Percentiles rank a stretch among this genome's conserved stretches.
Evolutionary conservation across 2,113 vertebrate species (phyloP).

Genomic region (Fukomys damarensis): DNA sequence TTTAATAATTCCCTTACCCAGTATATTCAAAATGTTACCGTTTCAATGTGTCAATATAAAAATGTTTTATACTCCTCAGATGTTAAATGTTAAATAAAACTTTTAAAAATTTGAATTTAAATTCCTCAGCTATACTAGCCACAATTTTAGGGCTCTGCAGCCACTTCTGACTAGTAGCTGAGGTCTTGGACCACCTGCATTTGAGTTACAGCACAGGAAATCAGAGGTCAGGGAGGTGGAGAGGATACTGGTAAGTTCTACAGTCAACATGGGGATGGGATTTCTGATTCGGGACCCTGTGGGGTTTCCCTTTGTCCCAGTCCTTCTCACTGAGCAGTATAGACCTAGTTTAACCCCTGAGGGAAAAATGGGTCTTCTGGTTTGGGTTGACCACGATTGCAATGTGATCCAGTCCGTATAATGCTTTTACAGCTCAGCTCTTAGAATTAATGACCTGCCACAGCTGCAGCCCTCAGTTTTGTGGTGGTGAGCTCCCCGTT

Average conservation of each 20-base stretch:
- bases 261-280: background rate
- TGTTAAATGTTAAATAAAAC: slow-evolving; percentile 21
- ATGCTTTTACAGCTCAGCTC: background rate
- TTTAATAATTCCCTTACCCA: background rate
- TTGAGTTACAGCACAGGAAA: background rate
- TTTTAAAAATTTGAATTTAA: too few species aligned
- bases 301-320: background rate
- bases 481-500: background rate
- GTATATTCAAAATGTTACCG: background rate
- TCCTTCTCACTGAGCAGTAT: background rate
- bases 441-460: background rate
- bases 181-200: fast-evolving
- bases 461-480: background rate
- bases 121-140: background rate
- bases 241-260: background rate
- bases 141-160: background rate
- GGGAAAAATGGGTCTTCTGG: background rate
- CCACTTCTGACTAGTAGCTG: background rate
- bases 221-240: background rate
- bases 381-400: background rate
- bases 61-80: background rate
- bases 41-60: background rate
- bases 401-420: background rate
- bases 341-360: background rate
- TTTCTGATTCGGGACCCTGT: background rate